These are phyloP conservation scores for Cochlearius cochlearius DNA, from an alignment of 2,113 vertebrate genomes.

Conservation along the genomic window DNA sequence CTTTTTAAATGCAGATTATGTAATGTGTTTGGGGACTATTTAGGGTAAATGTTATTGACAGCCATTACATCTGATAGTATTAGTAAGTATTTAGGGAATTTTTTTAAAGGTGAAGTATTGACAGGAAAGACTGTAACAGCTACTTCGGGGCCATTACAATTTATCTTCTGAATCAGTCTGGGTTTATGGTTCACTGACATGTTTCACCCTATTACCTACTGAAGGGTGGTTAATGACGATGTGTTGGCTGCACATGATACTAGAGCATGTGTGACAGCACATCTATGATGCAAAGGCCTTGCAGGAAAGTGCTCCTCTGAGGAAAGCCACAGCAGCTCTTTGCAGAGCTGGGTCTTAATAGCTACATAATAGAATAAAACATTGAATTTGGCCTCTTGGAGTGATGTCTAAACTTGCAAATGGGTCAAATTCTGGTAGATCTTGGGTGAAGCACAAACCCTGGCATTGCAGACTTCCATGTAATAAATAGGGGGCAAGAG, in stretches of 20 bases:
- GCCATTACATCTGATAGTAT: conserved; percentile 28
- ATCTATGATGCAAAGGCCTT: background rate
- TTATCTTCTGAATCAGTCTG: conserved; percentile 61
- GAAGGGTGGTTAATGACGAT: conserved; percentile 37
- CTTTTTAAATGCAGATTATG: conserved; percentile 24
- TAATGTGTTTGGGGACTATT: conserved; percentile 52
- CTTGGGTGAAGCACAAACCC: background rate
- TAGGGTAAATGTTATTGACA: conserved; percentile 56
- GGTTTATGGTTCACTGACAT: conserved; percentile 61
- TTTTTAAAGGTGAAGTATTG: conserved; percentile 57
- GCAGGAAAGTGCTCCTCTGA: background rate
- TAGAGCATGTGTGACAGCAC: background rate
- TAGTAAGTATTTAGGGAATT: conserved; percentile 62
- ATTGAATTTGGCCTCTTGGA: background rate
- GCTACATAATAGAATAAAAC: background rate
- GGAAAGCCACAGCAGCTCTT: background rate
- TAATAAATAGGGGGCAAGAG: background rate
- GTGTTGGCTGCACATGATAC: background rate
- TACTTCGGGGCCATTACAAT: conserved; percentile 57
- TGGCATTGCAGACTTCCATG: background rate
- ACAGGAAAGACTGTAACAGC: conserved; percentile 37
- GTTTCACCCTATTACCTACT: conserved; percentile 53
- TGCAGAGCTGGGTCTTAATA: background rate
- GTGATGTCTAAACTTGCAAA: background rate
- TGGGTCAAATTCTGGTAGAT: background rate